phyloP scores from a whole-genome alignment of 2,113 vertebrate genomes.

The Saguinus midas region DNA sequence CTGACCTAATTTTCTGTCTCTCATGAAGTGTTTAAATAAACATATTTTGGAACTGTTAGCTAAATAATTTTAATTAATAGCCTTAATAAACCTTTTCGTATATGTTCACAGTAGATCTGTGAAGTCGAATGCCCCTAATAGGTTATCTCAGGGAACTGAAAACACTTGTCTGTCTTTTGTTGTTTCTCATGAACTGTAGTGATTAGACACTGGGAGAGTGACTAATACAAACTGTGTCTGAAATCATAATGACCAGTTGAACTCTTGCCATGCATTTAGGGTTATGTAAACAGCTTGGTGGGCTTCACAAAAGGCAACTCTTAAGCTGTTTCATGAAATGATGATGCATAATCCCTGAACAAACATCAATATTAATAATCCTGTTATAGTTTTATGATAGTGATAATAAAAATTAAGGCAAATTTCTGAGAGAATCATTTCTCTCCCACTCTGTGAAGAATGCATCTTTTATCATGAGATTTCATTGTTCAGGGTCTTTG shows the following conservation, averaged over 20 bases:
- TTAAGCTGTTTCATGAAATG: constrained; percentile 61
- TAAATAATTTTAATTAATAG: constrained; percentile 67
- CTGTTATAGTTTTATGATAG: constrained; percentile 53
- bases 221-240: constrained; percentile 19
- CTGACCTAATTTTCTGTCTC: constrained; percentile 67
- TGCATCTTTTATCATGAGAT: constrained; percentile 23
- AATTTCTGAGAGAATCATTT: constrained; percentile 42
- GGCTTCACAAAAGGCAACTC: constrained; percentile 76
- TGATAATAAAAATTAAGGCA: constrained; percentile 60
- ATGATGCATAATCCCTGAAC: constrained; percentile 61
- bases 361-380: constrained; percentile 78
- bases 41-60: constrained; percentile 56
- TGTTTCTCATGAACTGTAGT: constrained; percentile 62
- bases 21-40: constrained; percentile 72
- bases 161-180: constrained; percentile 61
- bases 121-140: constrained; percentile 66
- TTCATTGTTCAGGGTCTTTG: not conserved
- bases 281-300: constrained; percentile 78
- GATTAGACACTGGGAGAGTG: constrained; percentile 18
- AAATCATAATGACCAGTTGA: constrained; percentile 62
- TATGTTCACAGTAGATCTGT: constrained; percentile 70
- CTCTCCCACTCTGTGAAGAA: constrained; percentile 8
- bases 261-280: constrained; percentile 53
- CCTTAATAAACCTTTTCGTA: constrained; percentile 58
- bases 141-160: constrained; percentile 51